phyloP scores from a whole-genome alignment of 2,888 invertebrate genomes.

The Epinotia ramella region DNA sequence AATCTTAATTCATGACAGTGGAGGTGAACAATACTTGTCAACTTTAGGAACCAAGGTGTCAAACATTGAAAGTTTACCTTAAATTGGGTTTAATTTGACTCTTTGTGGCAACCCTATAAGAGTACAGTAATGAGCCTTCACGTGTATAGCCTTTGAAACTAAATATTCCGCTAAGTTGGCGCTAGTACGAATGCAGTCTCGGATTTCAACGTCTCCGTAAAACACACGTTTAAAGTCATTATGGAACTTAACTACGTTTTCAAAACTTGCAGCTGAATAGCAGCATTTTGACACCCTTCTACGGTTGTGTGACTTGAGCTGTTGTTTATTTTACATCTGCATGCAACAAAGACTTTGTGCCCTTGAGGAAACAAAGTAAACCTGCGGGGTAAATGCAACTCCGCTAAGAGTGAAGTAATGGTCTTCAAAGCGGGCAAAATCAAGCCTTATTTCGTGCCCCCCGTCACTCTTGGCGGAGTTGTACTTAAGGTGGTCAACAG shows the following conservation, averaged over 20 bases:
- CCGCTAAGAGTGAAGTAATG: too few relatives aligned
- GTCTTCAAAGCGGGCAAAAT: too few relatives aligned
- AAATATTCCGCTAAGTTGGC: constrained; percentile 55
- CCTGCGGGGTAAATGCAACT: background rate
- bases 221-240: constrained; percentile 37
- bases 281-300: constrained; percentile 13
- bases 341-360: background rate
- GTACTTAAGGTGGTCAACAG: too few relatives aligned
- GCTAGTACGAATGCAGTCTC: constrained; percentile 51
- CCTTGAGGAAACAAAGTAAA: background rate
- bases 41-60: too few relatives aligned
- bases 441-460: too few relatives aligned
- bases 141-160: constrained; percentile 56
- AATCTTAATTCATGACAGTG: too few relatives aligned
- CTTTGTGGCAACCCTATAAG: constrained; percentile 30
- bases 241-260: constrained; percentile 29
- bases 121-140: constrained; percentile 54
- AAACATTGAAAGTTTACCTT: too few relatives aligned
- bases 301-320: constrained; percentile 1
- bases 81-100: background rate
- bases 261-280: constrained; percentile 10
- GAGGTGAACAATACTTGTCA: too few relatives aligned
- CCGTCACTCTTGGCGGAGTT: too few relatives aligned
- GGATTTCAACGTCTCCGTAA: constrained; percentile 42
- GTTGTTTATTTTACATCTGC: background rate